A percentile compares a stretch with the other conserved stretches of the same genome.
phyloP scores from a whole-genome alignment of 2,797 vertebrate genomes.

The Pristis pectinata region DNA sequence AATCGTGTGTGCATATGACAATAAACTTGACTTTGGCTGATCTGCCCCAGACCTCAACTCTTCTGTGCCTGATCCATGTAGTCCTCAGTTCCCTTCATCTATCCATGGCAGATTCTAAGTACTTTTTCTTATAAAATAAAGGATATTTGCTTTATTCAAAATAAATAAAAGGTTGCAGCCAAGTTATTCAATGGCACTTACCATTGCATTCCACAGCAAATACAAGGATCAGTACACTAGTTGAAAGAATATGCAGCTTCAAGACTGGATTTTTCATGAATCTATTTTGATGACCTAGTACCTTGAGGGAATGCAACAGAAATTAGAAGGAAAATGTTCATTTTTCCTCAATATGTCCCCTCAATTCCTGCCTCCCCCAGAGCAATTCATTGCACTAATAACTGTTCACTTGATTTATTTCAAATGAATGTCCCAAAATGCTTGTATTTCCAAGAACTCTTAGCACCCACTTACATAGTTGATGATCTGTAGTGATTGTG shows the following conservation, averaged over 20 bases:
- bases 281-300: neutral
- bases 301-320: neutral
- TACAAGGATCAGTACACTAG: neutral
- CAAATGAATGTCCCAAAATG: neutral
- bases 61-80: too few species aligned
- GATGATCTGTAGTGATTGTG: neutral
- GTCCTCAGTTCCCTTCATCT: too few species aligned
- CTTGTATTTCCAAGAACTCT: neutral
- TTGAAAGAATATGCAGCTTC: neutral
- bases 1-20: too few species aligned
- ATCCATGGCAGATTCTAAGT: neutral
- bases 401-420: neutral
- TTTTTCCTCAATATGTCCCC: neutral
- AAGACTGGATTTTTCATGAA: neutral
- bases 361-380: neutral
- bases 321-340: neutral
- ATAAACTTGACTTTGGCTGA: too few species aligned
- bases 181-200: neutral
- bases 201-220: neutral
- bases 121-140: neutral
- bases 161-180: neutral
- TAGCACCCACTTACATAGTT: neutral
- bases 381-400: neutral
- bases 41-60: too few species aligned
- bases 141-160: neutral